Conservation (phyloP, 2,797 vertebrate genomes). For the Brotula barbata region DNA sequence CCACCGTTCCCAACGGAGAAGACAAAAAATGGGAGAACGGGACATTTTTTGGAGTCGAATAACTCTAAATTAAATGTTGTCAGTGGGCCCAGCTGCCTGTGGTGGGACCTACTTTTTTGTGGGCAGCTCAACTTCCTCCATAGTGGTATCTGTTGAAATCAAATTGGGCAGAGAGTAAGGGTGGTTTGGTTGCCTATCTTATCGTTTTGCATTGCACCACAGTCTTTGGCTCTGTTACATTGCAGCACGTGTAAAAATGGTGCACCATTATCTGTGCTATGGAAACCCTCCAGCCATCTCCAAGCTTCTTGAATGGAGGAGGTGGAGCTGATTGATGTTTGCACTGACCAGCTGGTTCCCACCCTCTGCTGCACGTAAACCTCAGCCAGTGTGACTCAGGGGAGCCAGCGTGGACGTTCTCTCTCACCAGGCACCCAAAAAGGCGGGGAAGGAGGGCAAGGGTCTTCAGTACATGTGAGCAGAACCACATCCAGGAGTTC, state of each 20-base stretch:
- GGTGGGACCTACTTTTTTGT: no score
- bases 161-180: no score
- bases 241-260: no score
- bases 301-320: neutral
- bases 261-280: no score
- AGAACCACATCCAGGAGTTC: conserved; percentile 85
- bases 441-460: conserved; percentile 79
- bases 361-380: neutral
- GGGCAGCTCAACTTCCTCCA: no score
- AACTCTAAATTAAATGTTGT: no score
- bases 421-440: conserved; percentile 73
- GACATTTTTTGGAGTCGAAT: no score
- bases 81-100: no score
- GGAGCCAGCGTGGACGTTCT: neutral
- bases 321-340: conserved; percentile 5
- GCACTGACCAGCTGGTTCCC: neutral
- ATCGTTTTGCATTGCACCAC: neutral
- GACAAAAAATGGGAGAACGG: no score
- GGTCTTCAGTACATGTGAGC: conserved; percentile 83
- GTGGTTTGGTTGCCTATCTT: no score
- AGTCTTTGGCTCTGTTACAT: neutral
- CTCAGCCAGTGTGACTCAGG: neutral
- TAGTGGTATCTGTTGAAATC: no score
- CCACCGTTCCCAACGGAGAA: no score
- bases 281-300: neutral